These are phyloP conservation scores for Asarcornis scutulata DNA, from an alignment of 2,113 vertebrate genomes.

Conservation along the genomic window DNA sequence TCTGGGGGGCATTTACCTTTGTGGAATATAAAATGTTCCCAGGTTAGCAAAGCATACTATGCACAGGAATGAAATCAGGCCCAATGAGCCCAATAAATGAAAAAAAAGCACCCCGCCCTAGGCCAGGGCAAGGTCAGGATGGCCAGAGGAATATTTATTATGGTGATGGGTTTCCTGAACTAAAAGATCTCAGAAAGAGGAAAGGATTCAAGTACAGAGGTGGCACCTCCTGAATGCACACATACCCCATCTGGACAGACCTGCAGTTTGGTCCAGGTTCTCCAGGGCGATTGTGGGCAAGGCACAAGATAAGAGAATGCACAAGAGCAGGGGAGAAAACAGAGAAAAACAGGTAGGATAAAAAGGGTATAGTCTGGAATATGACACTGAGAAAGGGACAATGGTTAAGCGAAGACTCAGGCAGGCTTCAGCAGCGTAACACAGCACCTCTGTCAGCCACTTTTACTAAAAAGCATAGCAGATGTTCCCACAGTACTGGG, in stretches of 20 bases:
- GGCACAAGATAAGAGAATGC: not conserved
- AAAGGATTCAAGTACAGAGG: not conserved
- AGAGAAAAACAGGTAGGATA: not conserved
- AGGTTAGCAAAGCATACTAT: slow-evolving; percentile 50
- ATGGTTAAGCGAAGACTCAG: not conserved
- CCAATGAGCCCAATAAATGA: slow-evolving; percentile 55
- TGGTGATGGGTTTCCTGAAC: not conserved
- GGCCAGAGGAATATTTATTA: not conserved
- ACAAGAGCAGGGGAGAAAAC: not conserved
- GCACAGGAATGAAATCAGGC: slow-evolving; percentile 35
- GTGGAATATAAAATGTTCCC: slow-evolving; percentile 30
- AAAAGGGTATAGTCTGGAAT: not conserved
- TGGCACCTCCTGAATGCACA: not conserved
- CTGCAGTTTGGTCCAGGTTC: not conserved
- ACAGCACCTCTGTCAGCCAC: not conserved
- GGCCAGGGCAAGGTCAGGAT: slow-evolving; percentile 32
- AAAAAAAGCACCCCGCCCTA: not conserved
- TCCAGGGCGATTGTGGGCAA: not conserved
- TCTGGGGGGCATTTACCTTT: slow-evolving; percentile 8
- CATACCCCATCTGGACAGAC: not conserved
- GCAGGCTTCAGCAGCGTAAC: not conserved
- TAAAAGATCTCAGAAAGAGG: not conserved
- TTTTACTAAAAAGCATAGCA: not conserved
- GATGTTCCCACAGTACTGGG: not conserved
- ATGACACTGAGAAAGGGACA: not conserved